These are phyloP conservation scores for Osmerus eperlanus DNA, from an alignment of 2,113 vertebrate species.

Conservation along the genomic window DNA sequence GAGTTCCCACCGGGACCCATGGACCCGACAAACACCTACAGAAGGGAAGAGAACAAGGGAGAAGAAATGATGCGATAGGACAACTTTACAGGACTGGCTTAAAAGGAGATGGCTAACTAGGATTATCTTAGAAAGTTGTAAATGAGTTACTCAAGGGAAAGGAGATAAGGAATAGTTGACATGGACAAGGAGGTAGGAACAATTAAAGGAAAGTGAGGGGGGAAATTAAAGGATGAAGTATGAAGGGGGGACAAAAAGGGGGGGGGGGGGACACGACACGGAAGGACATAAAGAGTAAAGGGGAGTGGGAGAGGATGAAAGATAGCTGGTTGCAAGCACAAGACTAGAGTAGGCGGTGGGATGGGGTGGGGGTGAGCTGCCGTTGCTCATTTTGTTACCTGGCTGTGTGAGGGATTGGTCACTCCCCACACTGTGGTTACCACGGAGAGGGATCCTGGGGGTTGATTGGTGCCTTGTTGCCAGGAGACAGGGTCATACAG, in stretches of 20 bases:
- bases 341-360: no score
- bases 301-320: no score
- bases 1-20: constrained; percentile 91
- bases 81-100: neutral
- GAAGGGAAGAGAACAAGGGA: neutral
- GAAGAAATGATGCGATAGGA: neutral
- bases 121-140: neutral
- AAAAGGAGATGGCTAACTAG: neutral
- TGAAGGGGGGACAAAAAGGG: no score
- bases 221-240: no score
- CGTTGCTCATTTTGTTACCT: constrained; percentile 73
- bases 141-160: neutral
- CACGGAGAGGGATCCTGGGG: constrained; percentile 90
- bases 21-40: constrained; percentile 83
- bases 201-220: neutral
- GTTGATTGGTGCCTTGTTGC: constrained; percentile 91
- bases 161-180: constrained; percentile 16
- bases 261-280: no score
- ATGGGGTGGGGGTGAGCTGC: no score
- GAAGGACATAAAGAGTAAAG: no score
- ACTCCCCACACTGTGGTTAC: constrained; percentile 98
- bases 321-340: no score
- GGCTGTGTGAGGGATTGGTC: constrained; percentile 90
- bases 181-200: constrained; percentile 13
- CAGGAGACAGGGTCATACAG: constrained; percentile 75